Percentiles rank a stretch among this genome's conserved stretches.
Evolutionary conservation across 2,888 invertebrate genomes (phyloP).

Genomic region (Drosophila testacea): DNA sequence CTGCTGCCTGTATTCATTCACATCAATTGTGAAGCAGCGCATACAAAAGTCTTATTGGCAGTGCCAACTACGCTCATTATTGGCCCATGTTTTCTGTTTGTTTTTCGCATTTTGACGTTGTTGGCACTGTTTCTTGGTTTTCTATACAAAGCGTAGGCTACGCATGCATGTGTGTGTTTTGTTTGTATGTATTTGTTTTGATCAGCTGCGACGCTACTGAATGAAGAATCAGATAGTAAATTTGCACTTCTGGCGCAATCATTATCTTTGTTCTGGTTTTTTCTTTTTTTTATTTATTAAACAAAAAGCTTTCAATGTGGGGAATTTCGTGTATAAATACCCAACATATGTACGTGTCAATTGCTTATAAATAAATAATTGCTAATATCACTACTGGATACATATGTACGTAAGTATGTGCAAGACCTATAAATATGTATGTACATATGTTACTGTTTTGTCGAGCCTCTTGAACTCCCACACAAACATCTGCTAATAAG

Average conservation of each 20-base stretch:
- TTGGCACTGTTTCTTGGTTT: conserved; percentile 55
- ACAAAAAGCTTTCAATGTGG: conserved; percentile 34
- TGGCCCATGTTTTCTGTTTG: conserved; percentile 45
- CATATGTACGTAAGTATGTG: background rate
- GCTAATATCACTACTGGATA: background rate
- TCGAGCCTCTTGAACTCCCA: conserved; percentile 2
- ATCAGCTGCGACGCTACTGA: conserved; percentile 49
- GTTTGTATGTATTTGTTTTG: conserved; percentile 47
- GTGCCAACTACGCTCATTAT: conserved; percentile 29
- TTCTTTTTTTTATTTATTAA: conserved; percentile 7
- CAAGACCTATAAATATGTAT: background rate
- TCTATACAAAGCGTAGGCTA: conserved; percentile 62
- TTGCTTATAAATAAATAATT: conserved; percentile 11
- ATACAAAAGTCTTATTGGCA: conserved; percentile 15
- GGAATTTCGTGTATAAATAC: conserved; percentile 9
- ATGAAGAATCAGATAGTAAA: conserved; percentile 34
- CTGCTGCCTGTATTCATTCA: background rate
- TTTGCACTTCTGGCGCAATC: conserved; percentile 33
- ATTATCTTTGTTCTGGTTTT: conserved; percentile 5
- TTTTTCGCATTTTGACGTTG: conserved; percentile 62
- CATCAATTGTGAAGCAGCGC: conserved; percentile 22
- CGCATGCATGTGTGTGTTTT: background rate
- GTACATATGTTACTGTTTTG: background rate
- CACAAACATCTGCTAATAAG: background rate
- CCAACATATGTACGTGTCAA: conserved; percentile 38